Evolutionary conservation across 2,888 invertebrate genomes (phyloP), one percentile per base, ranked within the genome.

Genomic region (Macroteleia sp.): DNA sequence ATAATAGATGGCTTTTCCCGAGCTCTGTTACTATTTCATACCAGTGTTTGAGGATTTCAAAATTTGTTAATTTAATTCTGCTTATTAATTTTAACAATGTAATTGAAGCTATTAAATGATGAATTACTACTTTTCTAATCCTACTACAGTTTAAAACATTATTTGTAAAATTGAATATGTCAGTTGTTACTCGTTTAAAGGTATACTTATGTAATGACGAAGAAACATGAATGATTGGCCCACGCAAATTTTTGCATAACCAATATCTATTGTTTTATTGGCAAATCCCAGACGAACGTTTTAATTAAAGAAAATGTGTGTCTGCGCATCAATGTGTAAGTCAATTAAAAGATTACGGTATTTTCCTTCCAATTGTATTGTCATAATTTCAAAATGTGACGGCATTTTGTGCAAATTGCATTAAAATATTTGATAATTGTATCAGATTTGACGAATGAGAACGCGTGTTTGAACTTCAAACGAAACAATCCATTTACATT

Each of bases 201-300:
- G 30, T 30, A 16, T 14, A 34, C 28, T 50, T 50, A 30, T n/a
- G 50, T 50, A 50, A 50, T 36, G n/a, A 12, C 25, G 12, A 54
- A 20, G 3, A 54, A 54, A 36, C 34, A 34, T 19, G 54, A 36
- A 20, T 54, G 36, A 17, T 1, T 12, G 36, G 34, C 34, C 54
- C 36, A 54, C 54, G 54, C 54, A 34, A 19, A 54, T 54, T 54
- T 54, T 34, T 54, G 54, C 54, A 54, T 54, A 54, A 54, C 1
- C 19, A 19, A 22, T 14, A 20, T 36, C 36, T 12, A 54, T 54
- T 54, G 54, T 54, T 34, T 54, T 10, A 12, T 14, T 20, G 2
- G 2, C 54, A 36, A 54, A 34, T 34, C 34, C 36, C n/a, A 41
- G 1, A 1, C n/a, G 6, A 41, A 20, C 41, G n/a, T 20, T 41